These are phyloP conservation scores for Stictocephala bisonia DNA, from an alignment of 2,888 invertebrate genomes.

Conservation along the genomic window DNA sequence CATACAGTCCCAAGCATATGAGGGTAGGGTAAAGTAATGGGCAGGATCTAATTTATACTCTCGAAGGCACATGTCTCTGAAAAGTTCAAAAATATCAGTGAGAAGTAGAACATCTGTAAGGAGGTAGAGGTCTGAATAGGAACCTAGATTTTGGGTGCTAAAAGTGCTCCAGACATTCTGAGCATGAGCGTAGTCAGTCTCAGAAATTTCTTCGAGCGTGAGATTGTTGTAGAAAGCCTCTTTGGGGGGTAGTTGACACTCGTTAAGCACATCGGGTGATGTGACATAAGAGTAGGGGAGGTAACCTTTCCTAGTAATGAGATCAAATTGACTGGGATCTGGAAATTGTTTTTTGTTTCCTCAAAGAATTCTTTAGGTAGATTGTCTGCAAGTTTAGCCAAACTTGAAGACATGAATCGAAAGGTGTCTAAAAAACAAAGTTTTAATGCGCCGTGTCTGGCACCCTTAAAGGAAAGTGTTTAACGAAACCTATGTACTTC, in stretches of 20 bases:
- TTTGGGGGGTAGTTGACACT: slow-evolving; percentile 53
- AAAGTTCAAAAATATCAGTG: slow-evolving; percentile 63
- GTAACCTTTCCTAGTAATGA: slow-evolving; percentile 51
- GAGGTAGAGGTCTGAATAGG: slow-evolving; percentile 62
- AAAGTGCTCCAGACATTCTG: slow-evolving; percentile 61
- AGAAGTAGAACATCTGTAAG: slow-evolving; percentile 63
- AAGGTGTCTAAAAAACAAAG: slow-evolving; percentile 3
- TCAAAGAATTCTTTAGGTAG: background rate
- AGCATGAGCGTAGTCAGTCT: slow-evolving; percentile 61
- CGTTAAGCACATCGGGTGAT: background rate
- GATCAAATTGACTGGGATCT: background rate
- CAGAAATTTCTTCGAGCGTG: slow-evolving; percentile 52
- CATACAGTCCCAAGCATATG: slow-evolving; percentile 53
- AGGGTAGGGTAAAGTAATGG: slow-evolving; percentile 40
- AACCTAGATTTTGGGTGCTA: slow-evolving; percentile 58
- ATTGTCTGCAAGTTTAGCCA: slow-evolving; percentile 35
- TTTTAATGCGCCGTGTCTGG: background rate
- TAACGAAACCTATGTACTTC: background rate
- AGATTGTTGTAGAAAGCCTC: slow-evolving; percentile 56
- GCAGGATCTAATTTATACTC: slow-evolving; percentile 56
- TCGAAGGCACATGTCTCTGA: slow-evolving; percentile 58
- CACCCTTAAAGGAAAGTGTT: background rate
- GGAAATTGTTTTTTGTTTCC: background rate
- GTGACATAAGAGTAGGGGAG: slow-evolving; percentile 57
- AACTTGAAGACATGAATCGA: slow-evolving; percentile 5